phyloP scores from a whole-genome alignment of 2,888 invertebrate genomes.

The Furcula furcula region DNA sequence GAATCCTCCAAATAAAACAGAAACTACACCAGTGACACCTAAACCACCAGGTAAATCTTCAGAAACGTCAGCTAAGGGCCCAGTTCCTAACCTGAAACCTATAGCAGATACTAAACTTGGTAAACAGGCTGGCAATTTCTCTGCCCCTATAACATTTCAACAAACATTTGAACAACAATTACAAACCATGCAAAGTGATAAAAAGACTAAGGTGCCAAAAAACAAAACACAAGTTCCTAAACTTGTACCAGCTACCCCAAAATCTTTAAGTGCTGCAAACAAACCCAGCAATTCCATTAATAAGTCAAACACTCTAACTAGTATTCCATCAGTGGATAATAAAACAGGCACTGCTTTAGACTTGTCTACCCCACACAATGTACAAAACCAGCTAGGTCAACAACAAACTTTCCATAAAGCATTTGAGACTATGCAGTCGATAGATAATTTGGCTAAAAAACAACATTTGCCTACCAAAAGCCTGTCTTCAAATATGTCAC shows the following conservation, averaged over 20 bases:
- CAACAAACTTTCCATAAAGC: conserved; percentile 68
- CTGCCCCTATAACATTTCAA: conserved; percentile 74
- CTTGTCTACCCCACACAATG: conserved; percentile 70
- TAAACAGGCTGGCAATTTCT: conserved; percentile 61
- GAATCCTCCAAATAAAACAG: conserved; percentile 37
- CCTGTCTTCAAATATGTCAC: conserved; percentile 44
- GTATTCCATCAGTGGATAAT: conserved; percentile 37
- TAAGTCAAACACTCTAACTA: conserved; percentile 42
- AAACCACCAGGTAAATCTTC: conserved; percentile 48
- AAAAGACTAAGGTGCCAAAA: conserved; percentile 69
- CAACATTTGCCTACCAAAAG: conserved; percentile 64
- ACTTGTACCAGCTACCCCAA: conserved; percentile 67
- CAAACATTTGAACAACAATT: conserved; percentile 78
- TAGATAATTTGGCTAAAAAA: conserved; percentile 76
- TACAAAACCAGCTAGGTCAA: conserved; percentile 62
- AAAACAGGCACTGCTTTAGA: conserved; percentile 71
- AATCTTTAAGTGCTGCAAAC: conserved; percentile 60
- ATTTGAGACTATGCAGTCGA: conserved; percentile 78
- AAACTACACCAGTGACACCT: conserved; percentile 34
- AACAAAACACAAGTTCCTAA: conserved; percentile 74
- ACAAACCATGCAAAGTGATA: conserved; percentile 64
- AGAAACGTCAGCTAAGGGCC: conserved; percentile 70
- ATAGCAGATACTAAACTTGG: conserved; percentile 72
- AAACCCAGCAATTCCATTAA: conserved; percentile 50
- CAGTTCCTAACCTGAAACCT: conserved; percentile 75